These are phyloP conservation scores for Pseudeuparius sepicola DNA, from an alignment of 2,888 invertebrate genomes.

Conservation along the genomic window DNA sequence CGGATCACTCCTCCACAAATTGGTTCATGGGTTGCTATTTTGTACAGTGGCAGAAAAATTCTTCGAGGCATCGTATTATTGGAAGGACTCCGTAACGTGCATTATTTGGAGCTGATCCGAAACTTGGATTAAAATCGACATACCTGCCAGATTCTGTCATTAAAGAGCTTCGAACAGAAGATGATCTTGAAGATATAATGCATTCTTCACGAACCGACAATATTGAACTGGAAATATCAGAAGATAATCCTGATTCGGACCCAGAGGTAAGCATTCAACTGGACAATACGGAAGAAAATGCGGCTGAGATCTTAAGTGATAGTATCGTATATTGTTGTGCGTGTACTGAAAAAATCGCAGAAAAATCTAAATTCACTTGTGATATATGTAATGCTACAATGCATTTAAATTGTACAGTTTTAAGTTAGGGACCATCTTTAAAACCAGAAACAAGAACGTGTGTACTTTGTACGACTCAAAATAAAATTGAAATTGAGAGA, in stretches of 20 bases:
- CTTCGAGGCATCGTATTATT: conserved; percentile 15
- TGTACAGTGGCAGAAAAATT: conserved; percentile 14
- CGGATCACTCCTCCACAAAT: too few species aligned
- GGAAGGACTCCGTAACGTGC: conserved; percentile 17
- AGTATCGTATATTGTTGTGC: conserved; percentile 11
- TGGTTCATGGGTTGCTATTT: too few species aligned
- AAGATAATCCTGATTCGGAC: conserved; percentile 11
- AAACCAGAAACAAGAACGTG: conserved; percentile 15
- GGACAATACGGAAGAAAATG: conserved; percentile 9
- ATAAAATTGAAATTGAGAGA: conserved; percentile 11
- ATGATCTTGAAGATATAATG: conserved; percentile 9
- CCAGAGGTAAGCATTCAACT: conserved; percentile 6
- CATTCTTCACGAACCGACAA: conserved; percentile 10
- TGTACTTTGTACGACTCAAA: not conserved
- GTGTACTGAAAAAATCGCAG: conserved; percentile 10
- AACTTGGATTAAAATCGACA: too few species aligned
- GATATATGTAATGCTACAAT: conserved; percentile 13
- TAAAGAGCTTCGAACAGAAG: conserved; percentile 10
- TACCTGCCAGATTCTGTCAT: conserved; percentile 8
- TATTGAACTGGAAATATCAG: conserved; percentile 7
- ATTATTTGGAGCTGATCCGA: conserved; percentile 15
- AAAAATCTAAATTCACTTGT: conserved; percentile 9
- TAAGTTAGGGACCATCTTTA: conserved; percentile 14
- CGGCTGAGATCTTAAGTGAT: conserved; percentile 10
- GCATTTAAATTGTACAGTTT: conserved; percentile 19